These are phyloP conservation scores for Synanthedon formicaeformis DNA, from an alignment of 2,888 invertebrate species.

Conservation along the genomic window DNA sequence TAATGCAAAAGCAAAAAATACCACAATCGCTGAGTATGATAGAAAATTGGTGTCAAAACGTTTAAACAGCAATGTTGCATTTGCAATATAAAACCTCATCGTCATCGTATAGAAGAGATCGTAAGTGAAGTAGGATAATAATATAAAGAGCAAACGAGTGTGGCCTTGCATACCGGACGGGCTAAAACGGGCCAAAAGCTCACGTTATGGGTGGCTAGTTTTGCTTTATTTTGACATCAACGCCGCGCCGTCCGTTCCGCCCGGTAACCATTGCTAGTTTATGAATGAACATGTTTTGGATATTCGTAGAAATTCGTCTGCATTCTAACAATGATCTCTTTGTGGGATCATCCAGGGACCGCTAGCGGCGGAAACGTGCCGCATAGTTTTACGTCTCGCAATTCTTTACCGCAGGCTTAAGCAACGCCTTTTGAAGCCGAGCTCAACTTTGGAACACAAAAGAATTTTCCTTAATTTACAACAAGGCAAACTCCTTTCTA, in stretches of 20 bases:
- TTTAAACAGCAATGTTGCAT: too few species aligned
- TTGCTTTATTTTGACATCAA: conserved; percentile 35
- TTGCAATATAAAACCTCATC: too few species aligned
- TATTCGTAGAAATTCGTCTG: conserved; percentile 35
- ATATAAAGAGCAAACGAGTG: background rate
- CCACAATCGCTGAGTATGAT: too few species aligned
- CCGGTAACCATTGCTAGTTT: conserved; percentile 31
- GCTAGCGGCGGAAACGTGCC: conserved; percentile 34
- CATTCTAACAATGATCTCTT: conserved; percentile 14
- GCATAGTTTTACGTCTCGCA: conserved; percentile 20
- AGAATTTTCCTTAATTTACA: background rate
- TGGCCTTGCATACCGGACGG: conserved; percentile 1
- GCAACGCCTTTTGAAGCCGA: background rate
- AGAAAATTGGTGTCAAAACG: too few species aligned
- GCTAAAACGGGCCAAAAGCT: conserved; percentile 2
- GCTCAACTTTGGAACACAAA: background rate
- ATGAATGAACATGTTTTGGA: conserved; percentile 47
- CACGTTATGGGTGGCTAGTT: conserved; percentile 28
- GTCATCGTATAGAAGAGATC: too few species aligned
- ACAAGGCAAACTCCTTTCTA: background rate
- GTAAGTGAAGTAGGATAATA: too few species aligned
- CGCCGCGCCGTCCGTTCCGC: conserved; percentile 28
- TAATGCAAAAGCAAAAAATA: too few species aligned
- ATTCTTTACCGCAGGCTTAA: background rate
- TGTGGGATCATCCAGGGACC: conserved; percentile 25